Evolutionary conservation across 2,888 invertebrate species (phyloP), one percentile per base, ranked within the genome.

Genomic region (Trichacis sp.): DNA sequence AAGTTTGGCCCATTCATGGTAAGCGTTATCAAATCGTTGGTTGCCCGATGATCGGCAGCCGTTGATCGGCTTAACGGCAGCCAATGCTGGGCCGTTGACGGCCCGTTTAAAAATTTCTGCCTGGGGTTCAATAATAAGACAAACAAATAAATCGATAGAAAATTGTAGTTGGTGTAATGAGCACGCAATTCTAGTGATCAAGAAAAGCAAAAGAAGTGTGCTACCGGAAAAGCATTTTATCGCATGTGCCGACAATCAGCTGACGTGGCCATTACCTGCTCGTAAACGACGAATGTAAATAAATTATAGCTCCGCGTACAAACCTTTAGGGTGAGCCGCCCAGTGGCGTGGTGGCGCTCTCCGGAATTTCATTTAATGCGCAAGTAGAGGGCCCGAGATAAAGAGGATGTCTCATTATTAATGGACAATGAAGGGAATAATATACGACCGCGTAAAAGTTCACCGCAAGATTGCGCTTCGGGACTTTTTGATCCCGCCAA

Each of bases 231-330:
- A 52, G 17, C 59, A 52, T 59, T 59, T 59, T 47, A 59, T 52
- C 59, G 59, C 40, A 36, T 59, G 19, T 30, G 36, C 38, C 45
- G 20, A 40, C 58, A 46, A 30, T 52, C 40, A 20, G 24, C 30
- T 52, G 11, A 24, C 20, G 59, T 50, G 17, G 19, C 47, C 52
- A 47, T 47, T 59, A 52, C 52, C 59, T 47, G 53, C 24, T 48
- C 59, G 59, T 60, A 53, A 49, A 53, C 53, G 49, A 36, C 53
- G 38, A 48, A 60, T 60, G 53, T 49, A 60, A 60, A 60, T 53
- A 60, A 60, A 60, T 60, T 60, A 60, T 48, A 29, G 48, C 51
- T 8, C 43, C 29, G 49, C 12, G 42, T 30, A 53, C 52, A 33
- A 48, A 47, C 52, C 42, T 59, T 52, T 52, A 59, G 45, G 52